phyloP scores from a whole-genome alignment of 2,797 vertebrate species.

The Fistularia commersonii region DNA sequence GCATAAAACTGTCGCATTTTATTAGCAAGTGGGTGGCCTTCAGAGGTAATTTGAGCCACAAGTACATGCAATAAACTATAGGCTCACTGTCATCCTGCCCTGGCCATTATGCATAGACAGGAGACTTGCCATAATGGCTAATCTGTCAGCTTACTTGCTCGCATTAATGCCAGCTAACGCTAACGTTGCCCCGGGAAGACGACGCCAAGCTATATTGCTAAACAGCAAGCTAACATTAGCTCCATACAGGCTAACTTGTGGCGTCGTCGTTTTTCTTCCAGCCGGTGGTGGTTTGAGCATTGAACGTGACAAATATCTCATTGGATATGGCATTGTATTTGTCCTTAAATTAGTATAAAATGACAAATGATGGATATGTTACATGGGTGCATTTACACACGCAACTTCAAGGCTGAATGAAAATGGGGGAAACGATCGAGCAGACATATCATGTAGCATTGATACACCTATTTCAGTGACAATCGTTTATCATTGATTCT shows the following conservation, averaged over 20 bases:
- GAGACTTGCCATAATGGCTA: background rate
- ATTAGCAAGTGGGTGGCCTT: too few species aligned
- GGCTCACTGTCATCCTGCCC: fast-evolving
- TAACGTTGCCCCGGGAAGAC: constrained; percentile 28
- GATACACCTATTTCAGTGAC: constrained; percentile 16
- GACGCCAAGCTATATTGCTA: constrained; percentile 21
- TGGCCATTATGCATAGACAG: background rate
- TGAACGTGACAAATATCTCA: background rate
- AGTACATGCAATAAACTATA: background rate
- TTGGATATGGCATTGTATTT: too few species aligned
- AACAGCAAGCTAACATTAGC: constrained; percentile 36
- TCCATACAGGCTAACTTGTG: constrained; percentile 60
- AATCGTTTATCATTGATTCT: background rate
- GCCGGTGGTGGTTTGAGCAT: constrained; percentile 1
- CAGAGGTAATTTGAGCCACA: background rate
- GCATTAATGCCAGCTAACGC: constrained; percentile 18
- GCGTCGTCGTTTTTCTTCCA: constrained; percentile 67
- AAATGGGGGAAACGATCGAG: constrained; percentile 5
- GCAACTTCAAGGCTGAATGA: background rate
- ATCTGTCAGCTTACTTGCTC: constrained; percentile 30
- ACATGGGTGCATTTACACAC: too few species aligned
- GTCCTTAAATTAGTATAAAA: too few species aligned
- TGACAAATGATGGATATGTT: too few species aligned
- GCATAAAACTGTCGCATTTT: too few species aligned
- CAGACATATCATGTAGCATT: constrained; percentile 5